These are phyloP conservation scores for Solenodon paradoxus DNA, from an alignment of 2,113 vertebrate species.

Conservation along the genomic window DNA sequence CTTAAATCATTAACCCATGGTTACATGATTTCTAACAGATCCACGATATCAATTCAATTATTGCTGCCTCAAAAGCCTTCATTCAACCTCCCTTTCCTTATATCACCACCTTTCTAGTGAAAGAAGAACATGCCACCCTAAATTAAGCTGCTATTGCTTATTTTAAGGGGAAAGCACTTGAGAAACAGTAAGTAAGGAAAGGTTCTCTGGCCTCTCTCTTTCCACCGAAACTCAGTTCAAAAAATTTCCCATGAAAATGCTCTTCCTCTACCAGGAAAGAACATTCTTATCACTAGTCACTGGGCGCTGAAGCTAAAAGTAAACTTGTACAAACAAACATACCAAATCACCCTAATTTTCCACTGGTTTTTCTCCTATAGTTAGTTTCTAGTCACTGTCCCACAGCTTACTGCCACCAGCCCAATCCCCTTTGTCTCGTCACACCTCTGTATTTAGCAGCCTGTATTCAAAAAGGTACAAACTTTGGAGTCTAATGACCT, in stretches of 20 bases:
- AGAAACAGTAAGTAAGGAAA: background rate
- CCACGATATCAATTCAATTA: background rate
- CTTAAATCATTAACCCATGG: background rate
- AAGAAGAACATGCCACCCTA: background rate
- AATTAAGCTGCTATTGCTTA: background rate
- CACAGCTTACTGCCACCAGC: background rate
- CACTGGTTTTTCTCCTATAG: background rate
- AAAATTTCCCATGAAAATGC: background rate
- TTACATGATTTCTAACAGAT: background rate
- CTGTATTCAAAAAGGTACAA: background rate
- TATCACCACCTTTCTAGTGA: background rate
- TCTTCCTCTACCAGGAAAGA: background rate
- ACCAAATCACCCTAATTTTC: background rate
- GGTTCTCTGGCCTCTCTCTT: background rate
- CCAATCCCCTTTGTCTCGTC: background rate
- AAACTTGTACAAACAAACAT: background rate
- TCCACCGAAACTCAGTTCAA: background rate
- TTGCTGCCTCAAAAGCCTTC: background rate
- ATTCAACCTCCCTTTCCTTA: background rate
- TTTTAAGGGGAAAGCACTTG: background rate
- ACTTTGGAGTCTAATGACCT: background rate
- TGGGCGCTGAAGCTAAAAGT: background rate
- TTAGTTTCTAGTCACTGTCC: background rate
- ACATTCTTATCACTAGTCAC: background rate
- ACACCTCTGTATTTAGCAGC: background rate